Percentiles rank a stretch among this genome's conserved stretches.
Evolutionary conservation across 1,140 invertebrate genomes (phyloP).

Genomic region (Muscidifurax raptorellus): DNA sequence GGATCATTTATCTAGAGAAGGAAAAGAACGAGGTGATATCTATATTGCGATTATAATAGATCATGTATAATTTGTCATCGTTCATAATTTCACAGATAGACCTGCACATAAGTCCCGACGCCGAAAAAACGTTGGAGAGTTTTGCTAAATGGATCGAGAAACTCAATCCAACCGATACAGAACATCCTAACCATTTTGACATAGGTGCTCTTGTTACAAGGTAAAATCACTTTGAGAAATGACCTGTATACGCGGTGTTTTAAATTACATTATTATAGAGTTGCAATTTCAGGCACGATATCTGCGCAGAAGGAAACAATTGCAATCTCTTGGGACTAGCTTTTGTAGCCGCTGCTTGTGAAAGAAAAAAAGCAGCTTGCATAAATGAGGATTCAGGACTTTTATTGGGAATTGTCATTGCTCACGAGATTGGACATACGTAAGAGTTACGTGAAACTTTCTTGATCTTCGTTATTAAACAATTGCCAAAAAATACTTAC

Average conservation of each 20-base stretch:
- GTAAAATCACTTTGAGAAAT: conserved; percentile 64
- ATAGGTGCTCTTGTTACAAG: conserved; percentile 84
- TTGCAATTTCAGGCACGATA: conserved; percentile 75
- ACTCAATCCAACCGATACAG: conserved; percentile 80
- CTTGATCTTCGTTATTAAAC: neutral
- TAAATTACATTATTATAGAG: neutral
- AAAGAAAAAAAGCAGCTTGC: conserved; percentile 78
- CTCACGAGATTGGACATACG: conserved; percentile 86
- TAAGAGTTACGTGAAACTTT: conserved; percentile 61
- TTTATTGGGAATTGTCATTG: conserved; percentile 80
- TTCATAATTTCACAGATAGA: conserved; percentile 66
- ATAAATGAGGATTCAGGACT: conserved; percentile 84
- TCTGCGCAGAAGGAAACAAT: conserved; percentile 77
- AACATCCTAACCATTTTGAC: conserved; percentile 85
- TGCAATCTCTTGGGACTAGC: conserved; percentile 82
- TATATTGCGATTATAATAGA: neutral
- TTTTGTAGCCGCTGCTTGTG: conserved; percentile 81
- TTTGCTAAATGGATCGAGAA: conserved; percentile 83
- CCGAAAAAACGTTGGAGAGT: conserved; percentile 79
- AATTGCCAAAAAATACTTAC: conserved; percentile 18
- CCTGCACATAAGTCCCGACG: conserved; percentile 76
- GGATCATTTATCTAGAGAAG: conserved; percentile 77
- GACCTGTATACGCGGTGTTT: neutral
- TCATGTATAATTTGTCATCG: neutral
- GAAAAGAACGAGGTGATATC: conserved; percentile 72